These are phyloP conservation scores for Pipra filicauda DNA, from an alignment of 2,113 vertebrate species.

Conservation along the genomic window DNA sequence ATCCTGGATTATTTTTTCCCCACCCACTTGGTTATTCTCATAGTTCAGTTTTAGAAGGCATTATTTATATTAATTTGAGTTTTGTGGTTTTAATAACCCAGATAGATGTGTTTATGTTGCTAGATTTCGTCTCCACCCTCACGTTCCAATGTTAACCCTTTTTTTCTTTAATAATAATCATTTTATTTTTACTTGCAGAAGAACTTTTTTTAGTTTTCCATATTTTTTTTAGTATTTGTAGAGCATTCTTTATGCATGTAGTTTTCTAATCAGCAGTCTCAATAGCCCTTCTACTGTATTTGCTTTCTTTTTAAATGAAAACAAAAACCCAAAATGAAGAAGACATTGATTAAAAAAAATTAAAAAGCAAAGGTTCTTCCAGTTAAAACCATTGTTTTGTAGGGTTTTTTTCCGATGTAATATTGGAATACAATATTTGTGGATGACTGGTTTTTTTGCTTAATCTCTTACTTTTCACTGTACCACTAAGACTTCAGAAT, in stretches of 20 bases:
- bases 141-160: not conserved
- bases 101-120: constrained; percentile 24
- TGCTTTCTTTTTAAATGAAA: constrained; percentile 33
- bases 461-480: not conserved
- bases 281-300: constrained; percentile 24
- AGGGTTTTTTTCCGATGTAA: not conserved
- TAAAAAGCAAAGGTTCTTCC: not conserved
- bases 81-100: constrained; percentile 48
- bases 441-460: not conserved
- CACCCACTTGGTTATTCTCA: constrained; percentile 50
- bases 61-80: constrained; percentile 55
- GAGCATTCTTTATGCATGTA: constrained; percentile 49
- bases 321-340: constrained; percentile 76
- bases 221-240: constrained; percentile 43
- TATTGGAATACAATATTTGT: not conserved
- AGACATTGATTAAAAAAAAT: not conserved
- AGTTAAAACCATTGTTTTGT: not conserved
- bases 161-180: not conserved
- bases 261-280: constrained; percentile 44
- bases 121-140: not conserved
- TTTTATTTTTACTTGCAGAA: constrained; percentile 53
- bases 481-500: not conserved
- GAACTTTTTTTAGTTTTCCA: constrained; percentile 23
- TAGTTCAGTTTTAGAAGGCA: constrained; percentile 49
- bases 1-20: constrained; percentile 60